Conservation (phyloP, 2,113 vertebrate genomes). For the Entelurus aequoreus region DNA sequence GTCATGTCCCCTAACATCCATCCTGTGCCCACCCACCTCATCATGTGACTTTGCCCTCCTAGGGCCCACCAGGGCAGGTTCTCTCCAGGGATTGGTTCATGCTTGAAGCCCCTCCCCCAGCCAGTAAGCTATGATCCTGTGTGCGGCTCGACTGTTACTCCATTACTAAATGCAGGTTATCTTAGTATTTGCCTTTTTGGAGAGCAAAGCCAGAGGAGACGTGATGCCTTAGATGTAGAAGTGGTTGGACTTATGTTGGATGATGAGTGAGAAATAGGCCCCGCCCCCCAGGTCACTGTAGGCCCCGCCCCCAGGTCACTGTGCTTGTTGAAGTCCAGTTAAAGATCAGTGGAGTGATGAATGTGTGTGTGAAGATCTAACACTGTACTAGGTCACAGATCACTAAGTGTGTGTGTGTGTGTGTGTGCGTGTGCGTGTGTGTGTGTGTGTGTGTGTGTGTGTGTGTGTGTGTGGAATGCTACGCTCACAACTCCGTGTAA, state of each 20-base stretch:
- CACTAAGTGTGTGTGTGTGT: conserved; percentile 65
- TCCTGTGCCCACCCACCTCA: conserved; percentile 14
- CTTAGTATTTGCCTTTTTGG: conserved; percentile 32
- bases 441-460: conserved; percentile 57
- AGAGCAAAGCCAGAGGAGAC: conserved; percentile 12
- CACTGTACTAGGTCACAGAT: conserved; percentile 81
- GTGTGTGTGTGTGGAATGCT: conserved; percentile 34
- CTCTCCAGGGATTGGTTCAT: conserved; percentile 59
- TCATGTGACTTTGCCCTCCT: conserved; percentile 35
- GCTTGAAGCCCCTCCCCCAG: conserved; percentile 48
- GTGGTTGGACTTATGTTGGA: too few species aligned
- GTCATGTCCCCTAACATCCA: not conserved
- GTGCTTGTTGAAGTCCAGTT: conserved; percentile 28
- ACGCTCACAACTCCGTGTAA: conserved; percentile 75
- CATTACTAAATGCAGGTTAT: conserved; percentile 41
- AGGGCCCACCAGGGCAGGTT: conserved; percentile 46
- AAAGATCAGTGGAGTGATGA: not conserved
- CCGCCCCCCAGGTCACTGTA: not conserved
- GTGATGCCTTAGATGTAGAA: conserved; percentile 14
- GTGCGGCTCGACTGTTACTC: conserved; percentile 55
- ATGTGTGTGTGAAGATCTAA: conserved; percentile 71
- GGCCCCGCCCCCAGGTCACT: conserved; percentile 46
- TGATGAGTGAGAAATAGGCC: not conserved
- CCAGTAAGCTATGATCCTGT: conserved; percentile 64
- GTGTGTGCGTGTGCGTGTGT: conserved; percentile 26